phyloP scores from a whole-genome alignment of 2,888 invertebrate genomes.

The Rotaria magnacalcarata region DNA sequence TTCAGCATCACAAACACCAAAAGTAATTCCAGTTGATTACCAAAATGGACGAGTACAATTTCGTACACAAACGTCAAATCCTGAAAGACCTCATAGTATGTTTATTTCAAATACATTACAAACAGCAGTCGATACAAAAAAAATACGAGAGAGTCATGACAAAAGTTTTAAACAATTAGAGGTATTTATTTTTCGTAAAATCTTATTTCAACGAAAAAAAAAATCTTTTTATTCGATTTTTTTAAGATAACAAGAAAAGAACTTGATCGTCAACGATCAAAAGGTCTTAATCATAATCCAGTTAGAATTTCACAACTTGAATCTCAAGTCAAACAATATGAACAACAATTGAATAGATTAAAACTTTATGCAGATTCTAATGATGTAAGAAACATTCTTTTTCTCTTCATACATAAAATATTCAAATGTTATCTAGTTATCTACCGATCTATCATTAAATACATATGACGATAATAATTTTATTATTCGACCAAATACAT shows the following conservation, averaged over 20 bases:
- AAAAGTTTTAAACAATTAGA: background rate
- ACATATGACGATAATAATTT: background rate
- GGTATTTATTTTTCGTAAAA: background rate
- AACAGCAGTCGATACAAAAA: background rate
- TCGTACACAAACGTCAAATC: background rate
- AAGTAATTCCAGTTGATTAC: background rate
- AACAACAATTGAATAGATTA: background rate
- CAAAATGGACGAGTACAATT: background rate
- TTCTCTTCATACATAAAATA: background rate
- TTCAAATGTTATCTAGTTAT: background rate
- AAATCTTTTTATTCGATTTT: background rate
- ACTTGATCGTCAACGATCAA: conserved; percentile 11
- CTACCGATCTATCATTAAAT: background rate
- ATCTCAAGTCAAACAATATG: background rate
- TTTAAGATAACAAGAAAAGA: background rate
- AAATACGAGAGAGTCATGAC: background rate
- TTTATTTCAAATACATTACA: background rate
- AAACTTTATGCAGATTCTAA: background rate
- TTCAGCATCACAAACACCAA: background rate
- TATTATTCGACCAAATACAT: background rate
- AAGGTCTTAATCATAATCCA: conserved; percentile 5
- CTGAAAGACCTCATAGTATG: background rate
- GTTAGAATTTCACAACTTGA: background rate
- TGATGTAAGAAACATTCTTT: background rate
- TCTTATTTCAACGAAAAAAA: no score